Conservation (phyloP, 1,140 invertebrate genomes). For the Aphis craccivora region DNA sequence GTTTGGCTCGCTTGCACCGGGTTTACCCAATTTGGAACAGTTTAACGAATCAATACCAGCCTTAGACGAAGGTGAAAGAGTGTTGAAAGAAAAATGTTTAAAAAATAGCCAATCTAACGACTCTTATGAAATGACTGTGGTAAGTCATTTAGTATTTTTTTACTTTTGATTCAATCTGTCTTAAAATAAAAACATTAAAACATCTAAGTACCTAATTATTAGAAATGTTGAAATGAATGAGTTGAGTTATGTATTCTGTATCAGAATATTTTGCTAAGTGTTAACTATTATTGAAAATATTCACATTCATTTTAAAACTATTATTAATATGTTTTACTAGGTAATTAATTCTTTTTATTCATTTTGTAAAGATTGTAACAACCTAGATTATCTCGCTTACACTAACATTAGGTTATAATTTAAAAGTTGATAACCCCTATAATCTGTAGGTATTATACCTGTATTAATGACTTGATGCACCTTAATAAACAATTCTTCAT, state of each 20-base stretch:
- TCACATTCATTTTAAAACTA: background rate
- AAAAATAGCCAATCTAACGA: constrained; percentile 63
- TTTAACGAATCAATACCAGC: constrained; percentile 60
- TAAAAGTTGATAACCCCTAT: constrained; percentile 27
- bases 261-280: background rate
- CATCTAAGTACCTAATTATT: too few species aligned
- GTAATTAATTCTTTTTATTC: background rate
- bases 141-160: constrained; percentile 52
- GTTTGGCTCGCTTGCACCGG: background rate
- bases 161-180: background rate
- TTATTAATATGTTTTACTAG: background rate
- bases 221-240: too few species aligned
- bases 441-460: background rate
- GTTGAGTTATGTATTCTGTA: too few species aligned
- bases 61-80: constrained; percentile 62
- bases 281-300: background rate
- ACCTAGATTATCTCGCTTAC: background rate
- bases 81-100: constrained; percentile 65
- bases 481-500: background rate
- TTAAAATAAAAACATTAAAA: background rate
- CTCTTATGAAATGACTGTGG: constrained; percentile 60
- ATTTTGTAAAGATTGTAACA: background rate
- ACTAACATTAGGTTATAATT: background rate
- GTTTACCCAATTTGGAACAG: constrained; percentile 10
- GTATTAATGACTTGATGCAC: background rate